A percentile compares a stretch with the other conserved stretches of the same genome.
These are phyloP conservation scores for Flabesymbios commensalis DNA, from an alignment of 2,888 invertebrate species.

Conservation along the genomic window DNA sequence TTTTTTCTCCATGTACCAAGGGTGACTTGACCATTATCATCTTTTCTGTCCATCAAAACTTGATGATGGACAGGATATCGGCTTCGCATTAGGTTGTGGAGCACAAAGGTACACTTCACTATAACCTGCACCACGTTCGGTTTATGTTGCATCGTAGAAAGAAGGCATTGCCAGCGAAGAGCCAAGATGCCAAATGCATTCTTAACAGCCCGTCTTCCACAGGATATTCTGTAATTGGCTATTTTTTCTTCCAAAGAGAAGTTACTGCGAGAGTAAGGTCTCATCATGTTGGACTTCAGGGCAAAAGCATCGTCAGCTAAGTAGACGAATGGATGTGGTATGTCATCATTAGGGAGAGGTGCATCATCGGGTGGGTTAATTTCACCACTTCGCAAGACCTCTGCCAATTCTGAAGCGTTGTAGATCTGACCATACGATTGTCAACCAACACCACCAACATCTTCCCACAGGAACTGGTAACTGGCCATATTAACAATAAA, in stretches of 20 bases:
- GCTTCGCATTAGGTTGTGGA: slow-evolving; percentile 34
- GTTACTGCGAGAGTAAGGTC: slow-evolving; percentile 28
- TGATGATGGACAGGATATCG: slow-evolving; percentile 28
- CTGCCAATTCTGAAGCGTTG: slow-evolving; percentile 13
- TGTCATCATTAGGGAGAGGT: slow-evolving; percentile 27
- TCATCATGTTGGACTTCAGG: slow-evolving; percentile 36
- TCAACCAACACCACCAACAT: slow-evolving; percentile 16
- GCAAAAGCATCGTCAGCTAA: slow-evolving; percentile 40
- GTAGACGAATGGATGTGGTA: slow-evolving; percentile 32
- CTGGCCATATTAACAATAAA: slow-evolving; percentile 34
- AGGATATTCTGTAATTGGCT: slow-evolving; percentile 37
- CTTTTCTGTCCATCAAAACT: slow-evolving; percentile 27
- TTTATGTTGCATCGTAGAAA: slow-evolving; percentile 30
- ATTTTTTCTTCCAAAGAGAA: slow-evolving; percentile 33
- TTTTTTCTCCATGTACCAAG: slow-evolving; percentile 33
- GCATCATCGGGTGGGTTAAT: slow-evolving; percentile 27
- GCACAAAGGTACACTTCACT: slow-evolving; percentile 26
- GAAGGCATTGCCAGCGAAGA: slow-evolving; percentile 27
- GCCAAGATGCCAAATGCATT: slow-evolving; percentile 40
- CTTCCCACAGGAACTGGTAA: slow-evolving; percentile 36
- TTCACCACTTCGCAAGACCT: slow-evolving; percentile 20
- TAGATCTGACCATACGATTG: slow-evolving; percentile 15
- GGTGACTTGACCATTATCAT: slow-evolving; percentile 30
- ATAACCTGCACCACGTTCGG: slow-evolving; percentile 24
- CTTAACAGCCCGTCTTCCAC: slow-evolving; percentile 34